Evolutionary conservation across 2,888 invertebrate genomes (phyloP), one percentile per base, ranked within the genome.

Genomic region (Brachypalpus laphriformis): DNA sequence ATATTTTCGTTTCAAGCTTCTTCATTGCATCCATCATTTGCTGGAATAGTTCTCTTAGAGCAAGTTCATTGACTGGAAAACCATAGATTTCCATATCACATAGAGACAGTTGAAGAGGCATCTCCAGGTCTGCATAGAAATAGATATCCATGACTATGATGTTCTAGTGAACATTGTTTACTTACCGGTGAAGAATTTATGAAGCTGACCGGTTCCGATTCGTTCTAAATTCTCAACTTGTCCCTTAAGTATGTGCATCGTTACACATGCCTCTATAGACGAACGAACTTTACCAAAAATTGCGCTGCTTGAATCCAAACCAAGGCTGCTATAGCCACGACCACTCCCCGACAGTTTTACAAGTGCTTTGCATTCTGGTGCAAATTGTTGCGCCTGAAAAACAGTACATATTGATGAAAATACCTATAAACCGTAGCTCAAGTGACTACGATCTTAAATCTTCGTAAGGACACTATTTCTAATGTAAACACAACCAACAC

Each of bases 1-100:
- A 97, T 14, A 97, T 96, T 92, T 94, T 94, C 61, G 93, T 93
- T 91, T 98, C 96, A 54, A 98, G 92, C 42, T 92, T 91, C 59
- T 93, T 93, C 92, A 96, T 94, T 75, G 95, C 94, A 77, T 93
- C 92, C 89, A 94, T 93, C 87, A 97, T 94, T 76, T 93, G 93
- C 83, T 93, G 92, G 87, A 94, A 93, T 66, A 96, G 92, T 87
- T 93, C 92, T 72, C 95, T 93, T 14, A 96, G 93, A 6, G 94
- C 92, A 28, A 92, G 89, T 75, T 93, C 92, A 89, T 95, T 94
- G 37, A 96, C 93, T 31, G 95, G 94, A 89, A 98, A 94, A 0
- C 98, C 98, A 89, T 94, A 93, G 82, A 95, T 91, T 93, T 98
- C 98, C 94, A 97, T 96, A 86, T 94, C 93, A 5, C 95, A 94